These are phyloP conservation scores for Philhelius pedissequus DNA, from an alignment of 2,888 invertebrate species.

Conservation along the genomic window DNA sequence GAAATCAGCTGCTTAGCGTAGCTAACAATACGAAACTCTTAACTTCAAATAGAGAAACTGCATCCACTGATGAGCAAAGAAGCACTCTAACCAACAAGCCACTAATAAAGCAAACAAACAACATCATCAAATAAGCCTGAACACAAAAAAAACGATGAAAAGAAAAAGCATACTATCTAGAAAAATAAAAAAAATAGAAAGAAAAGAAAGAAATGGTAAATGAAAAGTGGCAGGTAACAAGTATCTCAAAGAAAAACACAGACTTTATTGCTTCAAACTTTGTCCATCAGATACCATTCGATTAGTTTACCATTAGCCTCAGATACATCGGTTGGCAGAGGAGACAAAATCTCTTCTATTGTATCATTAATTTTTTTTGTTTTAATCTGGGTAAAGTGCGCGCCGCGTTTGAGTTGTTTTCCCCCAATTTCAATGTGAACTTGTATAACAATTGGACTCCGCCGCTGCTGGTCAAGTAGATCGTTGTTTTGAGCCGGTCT, in stretches of 20 bases:
- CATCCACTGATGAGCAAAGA: slow-evolving; percentile 16
- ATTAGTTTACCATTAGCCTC: slow-evolving; percentile 69
- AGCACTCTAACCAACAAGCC: slow-evolving; percentile 13
- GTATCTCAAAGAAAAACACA: slow-evolving; percentile 17
- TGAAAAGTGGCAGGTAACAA: slow-evolving; percentile 24
- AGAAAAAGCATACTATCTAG: slow-evolving; percentile 22
- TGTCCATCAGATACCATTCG: slow-evolving; percentile 53
- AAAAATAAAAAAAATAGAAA: slow-evolving; percentile 26
- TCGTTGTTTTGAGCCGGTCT: slow-evolving; percentile 5
- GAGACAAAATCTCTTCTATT: not conserved
- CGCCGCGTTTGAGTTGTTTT: slow-evolving; percentile 1
- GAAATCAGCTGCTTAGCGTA: not conserved
- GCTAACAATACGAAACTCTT: not conserved
- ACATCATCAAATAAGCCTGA: slow-evolving; percentile 14
- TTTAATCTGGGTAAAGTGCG: not conserved
- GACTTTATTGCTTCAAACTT: slow-evolving; percentile 50
- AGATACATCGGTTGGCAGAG: slow-evolving; percentile 52
- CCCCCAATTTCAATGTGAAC: slow-evolving; percentile 21
- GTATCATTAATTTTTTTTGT: not conserved
- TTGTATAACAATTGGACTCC: not conserved
- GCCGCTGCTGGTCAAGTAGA: slow-evolving; percentile 10
- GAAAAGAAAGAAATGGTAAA: slow-evolving; percentile 53
- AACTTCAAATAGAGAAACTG: slow-evolving; percentile 55
- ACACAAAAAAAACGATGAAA: slow-evolving; percentile 15
- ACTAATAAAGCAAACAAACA: slow-evolving; percentile 16